These are phyloP conservation scores for Cydia fagiglandana DNA, from an alignment of 1,140 invertebrate species.

Conservation along the genomic window DNA sequence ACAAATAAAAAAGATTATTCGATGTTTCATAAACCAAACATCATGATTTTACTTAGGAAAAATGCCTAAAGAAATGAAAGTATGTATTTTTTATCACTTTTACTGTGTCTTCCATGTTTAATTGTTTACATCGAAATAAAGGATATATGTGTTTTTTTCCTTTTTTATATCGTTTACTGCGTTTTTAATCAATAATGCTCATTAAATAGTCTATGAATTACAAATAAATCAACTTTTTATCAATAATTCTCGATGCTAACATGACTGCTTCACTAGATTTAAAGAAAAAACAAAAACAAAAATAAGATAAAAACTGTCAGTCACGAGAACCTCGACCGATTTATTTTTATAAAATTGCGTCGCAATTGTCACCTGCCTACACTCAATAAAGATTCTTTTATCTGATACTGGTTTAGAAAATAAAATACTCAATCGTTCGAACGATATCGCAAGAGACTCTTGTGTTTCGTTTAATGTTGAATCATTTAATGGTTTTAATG, in stretches of 20 bases:
- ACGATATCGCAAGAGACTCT: constrained; percentile 11
- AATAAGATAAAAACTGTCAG: constrained; percentile 12
- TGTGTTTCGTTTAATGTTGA: constrained; percentile 17
- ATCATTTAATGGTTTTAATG: constrained; percentile 25
- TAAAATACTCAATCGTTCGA: constrained; percentile 12
- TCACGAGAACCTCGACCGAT: constrained; percentile 8
- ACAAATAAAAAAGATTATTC: too few relatives aligned
- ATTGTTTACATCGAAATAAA: too few relatives aligned
- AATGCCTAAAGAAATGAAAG: too few relatives aligned
- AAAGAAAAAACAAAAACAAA: neutral
- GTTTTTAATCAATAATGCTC: neutral
- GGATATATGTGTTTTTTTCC: neutral
- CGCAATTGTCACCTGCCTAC: constrained; percentile 24
- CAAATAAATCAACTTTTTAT: neutral
- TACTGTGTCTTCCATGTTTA: too few relatives aligned
- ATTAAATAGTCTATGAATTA: neutral
- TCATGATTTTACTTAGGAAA: too few relatives aligned
- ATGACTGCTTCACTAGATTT: neutral
- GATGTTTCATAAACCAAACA: too few relatives aligned
- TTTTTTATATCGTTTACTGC: neutral
- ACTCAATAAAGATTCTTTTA: neutral
- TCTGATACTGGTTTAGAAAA: constrained; percentile 25
- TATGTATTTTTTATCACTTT: too few relatives aligned
- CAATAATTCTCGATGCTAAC: neutral
- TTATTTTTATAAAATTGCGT: constrained; percentile 24